Evolutionary conservation across 2,797 vertebrate species (phyloP).

Genomic region (Sparus aurata): DNA sequence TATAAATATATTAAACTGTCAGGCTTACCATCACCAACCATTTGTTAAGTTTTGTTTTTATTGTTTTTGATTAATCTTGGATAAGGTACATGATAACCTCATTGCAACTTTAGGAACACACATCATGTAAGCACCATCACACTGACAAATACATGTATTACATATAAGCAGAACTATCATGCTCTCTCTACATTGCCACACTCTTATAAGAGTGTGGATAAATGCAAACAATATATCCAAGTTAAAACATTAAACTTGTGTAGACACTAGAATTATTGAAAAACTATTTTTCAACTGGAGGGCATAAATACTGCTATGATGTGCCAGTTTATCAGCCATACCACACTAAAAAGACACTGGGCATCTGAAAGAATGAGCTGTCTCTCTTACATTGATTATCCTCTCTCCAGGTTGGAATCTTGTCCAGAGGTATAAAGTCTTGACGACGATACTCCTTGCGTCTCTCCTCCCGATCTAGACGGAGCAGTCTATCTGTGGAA

Average conservation of each 20-base stretch:
- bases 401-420: constrained; percentile 90
- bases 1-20: too few relatives aligned
- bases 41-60: background rate
- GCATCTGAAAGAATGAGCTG: background rate
- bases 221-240: background rate
- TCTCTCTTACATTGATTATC: constrained; percentile 84
- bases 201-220: background rate
- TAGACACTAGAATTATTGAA: background rate
- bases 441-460: constrained; percentile 92
- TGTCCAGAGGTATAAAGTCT: constrained; percentile 89
- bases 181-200: background rate
- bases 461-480: constrained; percentile 92
- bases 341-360: background rate
- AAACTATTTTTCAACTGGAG: background rate
- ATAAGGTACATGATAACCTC: background rate
- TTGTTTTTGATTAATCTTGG: background rate
- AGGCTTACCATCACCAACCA: too few relatives aligned
- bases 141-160: background rate
- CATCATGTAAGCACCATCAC: background rate
- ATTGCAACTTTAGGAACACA: background rate
- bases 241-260: background rate
- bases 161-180: background rate
- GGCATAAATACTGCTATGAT: background rate
- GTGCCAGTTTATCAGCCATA: background rate
- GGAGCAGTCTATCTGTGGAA: constrained; percentile 90